A percentile compares a stretch with the other conserved stretches of the same genome.
Evolutionary conservation across 1,140 invertebrate species (phyloP).

Genomic region (Geopemphigus sp.): DNA sequence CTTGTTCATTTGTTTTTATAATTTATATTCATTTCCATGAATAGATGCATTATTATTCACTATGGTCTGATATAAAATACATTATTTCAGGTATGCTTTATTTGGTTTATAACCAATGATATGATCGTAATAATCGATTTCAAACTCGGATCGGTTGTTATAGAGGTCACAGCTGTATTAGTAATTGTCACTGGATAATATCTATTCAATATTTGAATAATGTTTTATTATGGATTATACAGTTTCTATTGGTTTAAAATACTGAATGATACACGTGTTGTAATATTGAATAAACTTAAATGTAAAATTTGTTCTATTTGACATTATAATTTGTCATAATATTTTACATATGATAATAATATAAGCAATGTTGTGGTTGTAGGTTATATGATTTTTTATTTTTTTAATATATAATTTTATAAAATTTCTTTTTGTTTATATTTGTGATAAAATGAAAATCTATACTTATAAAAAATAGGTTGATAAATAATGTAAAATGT

Average conservation of each 20-base stretch:
- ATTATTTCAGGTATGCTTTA: not conserved
- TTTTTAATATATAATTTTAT: too few relatives aligned
- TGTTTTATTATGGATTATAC: conserved; percentile 15
- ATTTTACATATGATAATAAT: conserved; percentile 13
- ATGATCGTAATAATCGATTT: conserved; percentile 10
- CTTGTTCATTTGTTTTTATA: not conserved
- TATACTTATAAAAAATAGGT: too few relatives aligned
- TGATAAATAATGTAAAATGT: too few relatives aligned
- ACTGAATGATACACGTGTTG: not conserved
- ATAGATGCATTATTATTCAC: conserved; percentile 16
- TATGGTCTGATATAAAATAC: conserved; percentile 1
- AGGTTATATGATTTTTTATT: not conserved
- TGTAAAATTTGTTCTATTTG: not conserved
- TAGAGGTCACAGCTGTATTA: conserved; percentile 35
- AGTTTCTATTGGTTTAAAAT: conserved; percentile 13
- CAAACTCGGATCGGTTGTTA: not conserved
- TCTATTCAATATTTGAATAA: conserved; percentile 27
- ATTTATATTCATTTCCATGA: conserved; percentile 5
- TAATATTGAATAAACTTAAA: conserved; percentile 8
- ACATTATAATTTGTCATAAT: not conserved
- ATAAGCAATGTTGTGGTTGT: not conserved
- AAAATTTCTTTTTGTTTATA: too few relatives aligned
- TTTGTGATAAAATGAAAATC: too few relatives aligned
- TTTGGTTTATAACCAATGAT: conserved; percentile 12
- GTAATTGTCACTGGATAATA: conserved; percentile 7